phyloP scores from a whole-genome alignment of 2,888 invertebrate genomes.

The Caradrina kadenii region DNA sequence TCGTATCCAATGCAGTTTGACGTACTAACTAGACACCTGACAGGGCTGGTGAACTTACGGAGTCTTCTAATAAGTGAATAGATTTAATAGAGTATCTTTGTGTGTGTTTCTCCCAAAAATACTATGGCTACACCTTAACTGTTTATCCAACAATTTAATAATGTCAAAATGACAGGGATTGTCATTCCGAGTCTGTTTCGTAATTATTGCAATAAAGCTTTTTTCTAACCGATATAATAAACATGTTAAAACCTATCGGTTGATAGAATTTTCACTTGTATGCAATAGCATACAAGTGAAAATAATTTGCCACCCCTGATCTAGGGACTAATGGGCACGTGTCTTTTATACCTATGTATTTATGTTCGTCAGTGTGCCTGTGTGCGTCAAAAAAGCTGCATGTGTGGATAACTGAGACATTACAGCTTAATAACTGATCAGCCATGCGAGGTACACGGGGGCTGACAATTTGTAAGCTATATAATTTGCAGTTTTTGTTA shows the following conservation, averaged over 20 bases:
- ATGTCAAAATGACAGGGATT: no score
- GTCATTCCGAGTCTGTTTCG: no score
- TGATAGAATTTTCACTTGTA: no score
- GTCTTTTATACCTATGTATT: conserved; percentile 39
- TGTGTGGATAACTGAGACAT: conserved; percentile 41
- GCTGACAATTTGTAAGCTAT: conserved; percentile 45
- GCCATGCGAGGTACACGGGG: conserved; percentile 35
- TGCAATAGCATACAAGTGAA: no score
- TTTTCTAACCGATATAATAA: no score
- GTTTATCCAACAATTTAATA: neutral
- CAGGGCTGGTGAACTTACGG: conserved; percentile 29
- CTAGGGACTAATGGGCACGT: conserved; percentile 62
- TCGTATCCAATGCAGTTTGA: conserved; percentile 28
- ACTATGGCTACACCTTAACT: neutral
- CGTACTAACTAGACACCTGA: conserved; percentile 30
- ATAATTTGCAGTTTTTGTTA: conserved; percentile 57
- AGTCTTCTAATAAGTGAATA: neutral
- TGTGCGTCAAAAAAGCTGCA: conserved; percentile 35
- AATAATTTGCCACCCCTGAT: conserved; percentile 42
- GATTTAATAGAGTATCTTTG: neutral
- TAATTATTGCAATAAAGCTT: no score
- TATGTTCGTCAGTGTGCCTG: conserved; percentile 2
- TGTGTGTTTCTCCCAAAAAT: neutral
- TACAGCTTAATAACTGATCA: conserved; percentile 48
- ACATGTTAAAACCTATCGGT: no score